Base-by-base conservation (phyloP, 2,113 vertebrate genomes). In the Sylvietta virens region DNA sequence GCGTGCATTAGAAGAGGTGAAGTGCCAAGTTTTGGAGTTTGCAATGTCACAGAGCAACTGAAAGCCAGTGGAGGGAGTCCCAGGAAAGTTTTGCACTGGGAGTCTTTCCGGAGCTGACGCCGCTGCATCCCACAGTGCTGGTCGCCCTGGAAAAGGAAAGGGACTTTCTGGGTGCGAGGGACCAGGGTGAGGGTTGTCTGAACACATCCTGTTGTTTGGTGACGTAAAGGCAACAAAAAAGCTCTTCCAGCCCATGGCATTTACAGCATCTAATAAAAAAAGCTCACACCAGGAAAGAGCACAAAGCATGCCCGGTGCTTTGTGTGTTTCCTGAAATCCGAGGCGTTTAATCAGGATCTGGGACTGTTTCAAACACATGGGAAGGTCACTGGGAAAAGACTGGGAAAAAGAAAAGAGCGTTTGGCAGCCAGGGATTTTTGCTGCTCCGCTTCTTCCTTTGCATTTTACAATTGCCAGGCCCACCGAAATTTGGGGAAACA, bases 321-420 rank as follows among this genome's bases (percentile, higher is more conserved):
- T 51, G 15, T 48, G 50, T 21, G 44, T 48, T 93, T 95, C 79
- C 88, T 86, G 90, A 86, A 88, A 70, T 58, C 72, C 77, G 57
- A 39, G 33, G 50, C 26, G 0, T 78, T 77, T 51, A 31, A 13
- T 31, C 76, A 81, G 45, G 39, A 42, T 54, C 81, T 92, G 86
- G 70, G 72, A 66, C 19, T 27, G n/a, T 61, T 90, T 83, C 80
- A 84, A 66, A 84, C 0, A 1, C 19, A 48, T 28, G 35, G 50
- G 45, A 64, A 86, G 19, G 45, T 54, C 66, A 9, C 57, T 40
- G 37, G 45, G 72, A 85, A 88, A 78, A 83, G 53, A 26, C 37
- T 28, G 37, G 58, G 58, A 9, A 28, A 61, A 61, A n/a, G 45
- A 1, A 26, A 39, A 37, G 40, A 14, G 13, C 0, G 0, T 60